A percentile compares a stretch with the other conserved stretches of the same genome.
These are phyloP conservation scores for Ochropacha duplaris DNA, from an alignment of 2,888 invertebrate species.

Conservation along the genomic window DNA sequence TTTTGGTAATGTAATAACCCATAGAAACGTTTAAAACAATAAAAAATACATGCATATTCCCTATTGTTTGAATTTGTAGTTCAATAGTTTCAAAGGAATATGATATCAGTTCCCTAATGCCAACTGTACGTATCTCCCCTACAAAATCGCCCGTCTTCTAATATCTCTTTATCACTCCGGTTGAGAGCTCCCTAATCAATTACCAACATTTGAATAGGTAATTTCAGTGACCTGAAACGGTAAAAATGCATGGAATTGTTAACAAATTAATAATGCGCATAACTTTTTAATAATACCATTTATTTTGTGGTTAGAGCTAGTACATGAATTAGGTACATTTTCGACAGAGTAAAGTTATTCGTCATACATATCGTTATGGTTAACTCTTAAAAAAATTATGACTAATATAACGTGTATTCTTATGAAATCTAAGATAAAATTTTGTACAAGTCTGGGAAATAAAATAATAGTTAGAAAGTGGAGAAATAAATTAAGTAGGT, in stretches of 20 bases:
- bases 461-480: slow-evolving; percentile 25
- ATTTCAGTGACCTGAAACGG: too few relatives aligned
- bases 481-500: slow-evolving; percentile 58
- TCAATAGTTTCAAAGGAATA: too few relatives aligned
- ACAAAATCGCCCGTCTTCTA: too few relatives aligned
- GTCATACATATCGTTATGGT: slow-evolving; percentile 51
- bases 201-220: too few relatives aligned
- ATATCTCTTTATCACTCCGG: too few relatives aligned
- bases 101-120: too few relatives aligned
- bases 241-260: neutral
- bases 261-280: slow-evolving; percentile 14
- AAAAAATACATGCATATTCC: too few relatives aligned
- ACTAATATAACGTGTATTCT: slow-evolving; percentile 39
- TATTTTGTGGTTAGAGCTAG: slow-evolving; percentile 76
- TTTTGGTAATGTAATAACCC: too few relatives aligned
- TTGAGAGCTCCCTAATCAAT: too few relatives aligned
- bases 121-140: too few relatives aligned
- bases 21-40: too few relatives aligned
- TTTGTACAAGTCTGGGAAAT: slow-evolving; percentile 68
- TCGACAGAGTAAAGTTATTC: slow-evolving; percentile 62
- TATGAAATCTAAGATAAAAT: slow-evolving; percentile 56
- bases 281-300: slow-evolving; percentile 66
- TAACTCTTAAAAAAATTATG: slow-evolving; percentile 65
- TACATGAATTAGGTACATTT: slow-evolving; percentile 66
- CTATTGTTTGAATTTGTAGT: too few relatives aligned